A percentile compares a stretch with the other conserved stretches of the same genome.
These are phyloP conservation scores for Galemys pyrenaicus DNA, from an alignment of 2,113 vertebrate genomes.

Conservation along the genomic window DNA sequence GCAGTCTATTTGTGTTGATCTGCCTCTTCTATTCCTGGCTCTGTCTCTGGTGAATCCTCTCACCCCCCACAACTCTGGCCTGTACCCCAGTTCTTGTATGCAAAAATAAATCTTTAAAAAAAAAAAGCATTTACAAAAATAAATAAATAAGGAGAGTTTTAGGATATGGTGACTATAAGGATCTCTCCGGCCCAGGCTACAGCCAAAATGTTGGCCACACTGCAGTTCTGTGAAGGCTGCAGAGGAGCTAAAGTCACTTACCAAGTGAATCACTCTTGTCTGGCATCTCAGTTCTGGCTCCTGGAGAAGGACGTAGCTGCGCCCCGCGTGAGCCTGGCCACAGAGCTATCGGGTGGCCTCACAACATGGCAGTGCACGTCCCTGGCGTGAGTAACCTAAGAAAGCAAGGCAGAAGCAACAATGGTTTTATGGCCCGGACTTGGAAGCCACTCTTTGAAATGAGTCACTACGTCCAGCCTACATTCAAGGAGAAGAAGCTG, in stretches of 20 bases:
- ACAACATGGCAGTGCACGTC: not conserved
- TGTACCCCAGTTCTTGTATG: no score
- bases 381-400: not conserved
- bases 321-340: not conserved
- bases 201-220: not conserved
- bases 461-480: slow-evolving; percentile 20
- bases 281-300: not conserved
- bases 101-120: no score
- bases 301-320: not conserved
- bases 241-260: not conserved
- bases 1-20: no score
- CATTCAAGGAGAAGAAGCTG: not conserved
- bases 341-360: not conserved
- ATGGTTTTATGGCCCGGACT: slow-evolving; percentile 15
- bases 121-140: no score
- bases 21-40: no score
- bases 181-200: not conserved
- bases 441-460: slow-evolving; percentile 18
- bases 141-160: not conserved
- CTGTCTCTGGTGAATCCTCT: no score
- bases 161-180: not conserved
- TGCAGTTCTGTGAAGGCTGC: not conserved
- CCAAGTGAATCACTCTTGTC: not conserved
- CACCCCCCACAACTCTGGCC: no score
- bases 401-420: not conserved